phyloP scores from a whole-genome alignment of 2,888 invertebrate genomes.

The Ephialtes manifestator region DNA sequence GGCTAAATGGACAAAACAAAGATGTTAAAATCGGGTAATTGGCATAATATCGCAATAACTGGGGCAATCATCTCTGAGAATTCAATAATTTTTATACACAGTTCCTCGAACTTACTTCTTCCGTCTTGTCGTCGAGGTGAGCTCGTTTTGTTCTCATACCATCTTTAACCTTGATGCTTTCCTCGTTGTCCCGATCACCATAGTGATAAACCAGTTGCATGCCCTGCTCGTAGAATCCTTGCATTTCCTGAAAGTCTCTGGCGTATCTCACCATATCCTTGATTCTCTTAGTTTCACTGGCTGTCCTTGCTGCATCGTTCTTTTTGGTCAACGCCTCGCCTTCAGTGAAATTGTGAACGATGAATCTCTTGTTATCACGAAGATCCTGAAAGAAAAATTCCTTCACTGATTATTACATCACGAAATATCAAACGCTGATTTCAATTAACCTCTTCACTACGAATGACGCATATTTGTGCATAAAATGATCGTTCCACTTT shows the following conservation, averaged over 20 bases:
- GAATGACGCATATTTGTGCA: too few species aligned
- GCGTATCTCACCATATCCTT: slow-evolving; percentile 82
- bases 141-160: slow-evolving; percentile 77
- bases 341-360: slow-evolving; percentile 82
- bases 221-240: slow-evolving; percentile 83
- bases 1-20: neutral
- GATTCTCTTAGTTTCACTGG: slow-evolving; percentile 77
- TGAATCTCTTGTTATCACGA: slow-evolving; percentile 76
- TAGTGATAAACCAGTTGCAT: slow-evolving; percentile 84
- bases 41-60: neutral
- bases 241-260: slow-evolving; percentile 80
- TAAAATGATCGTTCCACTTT: too few species aligned
- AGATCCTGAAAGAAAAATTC: slow-evolving; percentile 76
- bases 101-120: slow-evolving; percentile 73
- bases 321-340: slow-evolving; percentile 80
- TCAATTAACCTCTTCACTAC: neutral
- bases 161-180: slow-evolving; percentile 59
- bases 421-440: neutral
- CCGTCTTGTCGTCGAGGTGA: slow-evolving; percentile 72
- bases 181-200: slow-evolving; percentile 70
- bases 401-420: slow-evolving; percentile 9
- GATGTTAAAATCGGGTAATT: neutral
- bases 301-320: slow-evolving; percentile 78
- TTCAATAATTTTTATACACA: neutral
- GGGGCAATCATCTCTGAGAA: neutral